Percentiles rank a stretch among this genome's conserved stretches.
These are phyloP conservation scores for Copidosoma floridanum DNA, from an alignment of 1,140 invertebrate species.

Conservation along the genomic window DNA sequence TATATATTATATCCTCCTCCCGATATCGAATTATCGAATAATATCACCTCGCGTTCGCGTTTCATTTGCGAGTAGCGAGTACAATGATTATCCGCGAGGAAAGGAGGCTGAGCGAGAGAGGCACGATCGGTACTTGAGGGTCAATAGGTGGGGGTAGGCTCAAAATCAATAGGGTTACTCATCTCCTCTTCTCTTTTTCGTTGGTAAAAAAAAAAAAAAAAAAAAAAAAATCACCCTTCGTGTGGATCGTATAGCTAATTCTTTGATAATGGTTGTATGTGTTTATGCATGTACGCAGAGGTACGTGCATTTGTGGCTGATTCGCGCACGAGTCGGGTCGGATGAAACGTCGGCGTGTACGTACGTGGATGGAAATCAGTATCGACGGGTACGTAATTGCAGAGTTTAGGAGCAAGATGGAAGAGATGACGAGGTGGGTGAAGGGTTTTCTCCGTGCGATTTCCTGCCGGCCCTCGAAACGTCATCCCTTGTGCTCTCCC, in stretches of 20 bases:
- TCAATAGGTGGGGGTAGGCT: too few species aligned
- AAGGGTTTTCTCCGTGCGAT: slow-evolving; percentile 27
- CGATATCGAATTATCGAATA: slow-evolving; percentile 15
- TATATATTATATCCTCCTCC: too few species aligned
- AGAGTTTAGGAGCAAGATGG: too few species aligned
- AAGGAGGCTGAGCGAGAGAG: not conserved
- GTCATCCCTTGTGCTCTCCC: slow-evolving; percentile 20
- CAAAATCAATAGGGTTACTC: slow-evolving; percentile 14
- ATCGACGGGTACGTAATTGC: too few species aligned
- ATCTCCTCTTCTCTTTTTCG: not conserved
- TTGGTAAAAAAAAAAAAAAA: too few species aligned
- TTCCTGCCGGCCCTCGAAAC: slow-evolving; percentile 30
- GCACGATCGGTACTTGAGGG: too few species aligned
- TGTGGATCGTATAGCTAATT: too few species aligned
- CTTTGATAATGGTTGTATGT: too few species aligned
- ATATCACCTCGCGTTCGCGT: slow-evolving; percentile 7
- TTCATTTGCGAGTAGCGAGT: slow-evolving; percentile 1
- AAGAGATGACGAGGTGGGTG: not conserved
- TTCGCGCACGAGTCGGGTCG: too few species aligned
- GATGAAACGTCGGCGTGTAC: not conserved
- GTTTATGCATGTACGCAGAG: too few species aligned
- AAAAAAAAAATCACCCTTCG: too few species aligned
- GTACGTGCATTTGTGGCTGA: too few species aligned
- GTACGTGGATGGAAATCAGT: slow-evolving; percentile 6
- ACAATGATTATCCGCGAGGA: not conserved